Conservation (phyloP, 2,888 invertebrate species). For the Pristionchus entomophagus region DNA sequence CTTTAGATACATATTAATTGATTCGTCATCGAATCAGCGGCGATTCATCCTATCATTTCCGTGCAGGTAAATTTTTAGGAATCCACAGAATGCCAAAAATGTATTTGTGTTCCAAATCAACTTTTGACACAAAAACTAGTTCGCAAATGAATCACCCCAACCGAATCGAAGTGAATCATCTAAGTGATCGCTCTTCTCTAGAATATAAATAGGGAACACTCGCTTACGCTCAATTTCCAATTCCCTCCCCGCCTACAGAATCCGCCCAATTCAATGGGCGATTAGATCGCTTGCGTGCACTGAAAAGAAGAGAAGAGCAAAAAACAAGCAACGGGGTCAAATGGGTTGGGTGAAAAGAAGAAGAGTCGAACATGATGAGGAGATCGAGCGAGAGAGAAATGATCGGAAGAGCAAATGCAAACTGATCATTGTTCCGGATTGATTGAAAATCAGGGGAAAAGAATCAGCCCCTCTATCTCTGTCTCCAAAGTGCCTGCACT, state of each 20-base stretch:
- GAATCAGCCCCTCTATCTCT: background rate
- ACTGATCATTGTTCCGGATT: background rate
- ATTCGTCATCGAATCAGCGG: too few relatives aligned
- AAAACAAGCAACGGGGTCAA: background rate
- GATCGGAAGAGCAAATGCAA: background rate
- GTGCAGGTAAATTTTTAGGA: too few relatives aligned
- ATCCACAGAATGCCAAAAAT: too few relatives aligned
- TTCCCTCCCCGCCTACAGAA: background rate
- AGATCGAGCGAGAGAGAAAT: background rate
- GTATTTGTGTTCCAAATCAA: too few relatives aligned
- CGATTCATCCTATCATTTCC: too few relatives aligned
- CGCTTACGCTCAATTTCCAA: conserved; percentile 1
- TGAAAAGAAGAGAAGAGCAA: too few relatives aligned
- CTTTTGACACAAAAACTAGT: too few relatives aligned
- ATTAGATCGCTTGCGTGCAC: conserved; percentile 9
- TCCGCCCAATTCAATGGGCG: background rate
- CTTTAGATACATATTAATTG: too few relatives aligned
- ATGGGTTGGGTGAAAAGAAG: conserved; percentile 15
- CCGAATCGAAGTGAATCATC: too few relatives aligned
- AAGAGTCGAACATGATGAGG: background rate
- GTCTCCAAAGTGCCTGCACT: background rate
- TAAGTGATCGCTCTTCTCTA: too few relatives aligned
- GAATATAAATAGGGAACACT: background rate
- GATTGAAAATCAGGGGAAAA: background rate
- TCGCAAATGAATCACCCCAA: too few relatives aligned